phyloP scores from a whole-genome alignment of 2,888 invertebrate genomes.

The Phlogophora meticulosa region DNA sequence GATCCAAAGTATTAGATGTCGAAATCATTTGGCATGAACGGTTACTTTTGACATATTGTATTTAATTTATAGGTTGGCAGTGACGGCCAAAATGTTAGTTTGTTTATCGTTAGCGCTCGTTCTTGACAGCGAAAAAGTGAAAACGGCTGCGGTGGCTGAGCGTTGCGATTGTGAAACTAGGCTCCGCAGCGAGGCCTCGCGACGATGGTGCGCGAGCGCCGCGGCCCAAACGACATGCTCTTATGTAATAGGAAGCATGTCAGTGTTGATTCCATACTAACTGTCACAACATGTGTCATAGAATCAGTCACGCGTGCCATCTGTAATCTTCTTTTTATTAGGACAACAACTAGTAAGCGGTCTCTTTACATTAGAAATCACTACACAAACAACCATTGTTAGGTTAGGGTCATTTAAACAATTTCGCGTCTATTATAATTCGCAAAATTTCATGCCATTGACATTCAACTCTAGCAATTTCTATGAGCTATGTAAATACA shows the following conservation, averaged over 20 bases:
- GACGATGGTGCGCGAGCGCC: constrained; percentile 77
- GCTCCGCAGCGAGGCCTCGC: constrained; percentile 79
- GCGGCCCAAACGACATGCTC: constrained; percentile 47
- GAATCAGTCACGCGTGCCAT: constrained; percentile 48
- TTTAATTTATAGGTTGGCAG: constrained; percentile 76
- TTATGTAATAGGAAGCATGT: constrained; percentile 85
- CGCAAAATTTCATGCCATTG: constrained; percentile 63
- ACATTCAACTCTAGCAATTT: constrained; percentile 62
- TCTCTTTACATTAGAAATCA: constrained; percentile 18
- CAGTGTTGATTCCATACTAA: constrained; percentile 62
- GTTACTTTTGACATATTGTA: constrained; percentile 72
- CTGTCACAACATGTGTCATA: constrained; percentile 64
- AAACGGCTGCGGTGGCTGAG: constrained; percentile 88
- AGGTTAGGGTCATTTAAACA: constrained; percentile 51
- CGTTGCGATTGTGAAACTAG: constrained; percentile 86
- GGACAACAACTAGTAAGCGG: constrained; percentile 27
- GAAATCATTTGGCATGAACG: constrained; percentile 68
- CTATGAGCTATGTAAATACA: constrained; percentile 51
- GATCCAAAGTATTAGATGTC: constrained; percentile 69
- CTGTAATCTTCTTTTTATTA: constrained; percentile 59
- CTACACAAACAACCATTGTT: constrained; percentile 20
- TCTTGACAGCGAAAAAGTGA: constrained; percentile 92
- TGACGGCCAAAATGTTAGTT: constrained; percentile 90
- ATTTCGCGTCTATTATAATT: constrained; percentile 51
- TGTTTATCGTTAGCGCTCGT: constrained; percentile 90